Percentiles rank a stretch among this genome's conserved stretches.
Conservation (phyloP, 2,888 invertebrate species). For the Eristalinus aeneus region DNA sequence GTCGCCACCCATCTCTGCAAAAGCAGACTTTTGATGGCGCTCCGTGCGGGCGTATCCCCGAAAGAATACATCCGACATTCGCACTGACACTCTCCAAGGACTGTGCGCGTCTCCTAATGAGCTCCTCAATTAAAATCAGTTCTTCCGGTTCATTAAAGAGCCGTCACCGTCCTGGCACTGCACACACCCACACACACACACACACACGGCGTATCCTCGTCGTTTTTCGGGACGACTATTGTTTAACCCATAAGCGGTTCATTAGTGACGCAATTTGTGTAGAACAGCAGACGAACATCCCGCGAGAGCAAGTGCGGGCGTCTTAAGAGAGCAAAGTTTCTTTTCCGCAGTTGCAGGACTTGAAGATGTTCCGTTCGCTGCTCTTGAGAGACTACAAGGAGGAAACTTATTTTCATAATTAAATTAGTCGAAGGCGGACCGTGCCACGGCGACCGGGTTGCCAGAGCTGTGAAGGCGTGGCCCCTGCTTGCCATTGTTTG, state of each 20-base stretch:
- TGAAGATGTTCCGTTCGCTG: conserved; percentile 63
- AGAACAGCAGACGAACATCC: neutral
- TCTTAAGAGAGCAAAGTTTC: conserved; percentile 29
- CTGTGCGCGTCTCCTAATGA: conserved; percentile 55
- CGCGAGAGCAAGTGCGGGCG: neutral
- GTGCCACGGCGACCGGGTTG: neutral
- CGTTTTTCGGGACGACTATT: conserved; percentile 23
- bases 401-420: conserved; percentile 70
- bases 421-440: conserved; percentile 59
- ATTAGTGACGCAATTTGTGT: conserved; percentile 61
- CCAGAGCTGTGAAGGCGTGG: neutral
- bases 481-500: conserved; percentile 55
- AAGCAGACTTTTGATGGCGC: neutral
- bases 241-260: conserved; percentile 67
- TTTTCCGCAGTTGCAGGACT: conserved; percentile 52
- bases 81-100: conserved; percentile 47
- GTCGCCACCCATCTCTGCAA: neutral
- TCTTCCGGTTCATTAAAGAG: conserved; percentile 59
- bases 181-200: neutral
- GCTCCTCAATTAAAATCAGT: conserved; percentile 68
- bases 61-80: conserved; percentile 8
- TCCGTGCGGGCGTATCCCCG: neutral
- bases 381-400: conserved; percentile 36
- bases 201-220: neutral
- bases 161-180: neutral